Conservation (phyloP, 2,113 vertebrate genomes). For the Elanus axillaris region DNA sequence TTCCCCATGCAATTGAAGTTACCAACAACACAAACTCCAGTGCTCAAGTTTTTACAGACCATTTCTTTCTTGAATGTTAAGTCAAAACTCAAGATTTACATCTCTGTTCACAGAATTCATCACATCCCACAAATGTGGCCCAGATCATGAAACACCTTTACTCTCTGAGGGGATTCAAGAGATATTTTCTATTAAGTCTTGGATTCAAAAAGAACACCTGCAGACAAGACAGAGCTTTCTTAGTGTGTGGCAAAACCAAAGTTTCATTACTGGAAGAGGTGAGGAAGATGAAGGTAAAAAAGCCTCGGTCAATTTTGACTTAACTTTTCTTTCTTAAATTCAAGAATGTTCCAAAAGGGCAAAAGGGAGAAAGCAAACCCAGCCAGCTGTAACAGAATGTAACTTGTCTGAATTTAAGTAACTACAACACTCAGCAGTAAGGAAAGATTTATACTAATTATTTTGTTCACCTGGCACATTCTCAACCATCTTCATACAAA, state of each 20-base stretch:
- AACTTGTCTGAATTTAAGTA: neutral
- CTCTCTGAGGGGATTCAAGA: neutral
- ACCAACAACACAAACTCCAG: neutral
- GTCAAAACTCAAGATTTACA: neutral
- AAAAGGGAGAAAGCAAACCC: neutral
- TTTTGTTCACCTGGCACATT: neutral
- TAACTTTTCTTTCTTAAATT: neutral
- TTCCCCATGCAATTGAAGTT: neutral
- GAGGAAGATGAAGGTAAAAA: neutral
- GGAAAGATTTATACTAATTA: neutral
- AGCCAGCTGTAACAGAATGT: neutral
- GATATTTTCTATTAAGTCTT: neutral
- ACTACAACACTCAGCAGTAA: neutral
- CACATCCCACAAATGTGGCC: neutral
- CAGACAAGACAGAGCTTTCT: neutral
- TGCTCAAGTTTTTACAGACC: neutral
- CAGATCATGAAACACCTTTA: neutral
- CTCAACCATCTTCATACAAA: neutral
- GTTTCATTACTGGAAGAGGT: neutral
- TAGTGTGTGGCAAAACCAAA: neutral
- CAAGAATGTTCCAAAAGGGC: neutral
- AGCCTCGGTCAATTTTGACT: neutral
- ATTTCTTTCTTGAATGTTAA: neutral
- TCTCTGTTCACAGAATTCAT: neutral
- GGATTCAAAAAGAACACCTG: neutral